Conservation (phyloP, 1,140 invertebrate species). For the Goniozus legneri region DNA sequence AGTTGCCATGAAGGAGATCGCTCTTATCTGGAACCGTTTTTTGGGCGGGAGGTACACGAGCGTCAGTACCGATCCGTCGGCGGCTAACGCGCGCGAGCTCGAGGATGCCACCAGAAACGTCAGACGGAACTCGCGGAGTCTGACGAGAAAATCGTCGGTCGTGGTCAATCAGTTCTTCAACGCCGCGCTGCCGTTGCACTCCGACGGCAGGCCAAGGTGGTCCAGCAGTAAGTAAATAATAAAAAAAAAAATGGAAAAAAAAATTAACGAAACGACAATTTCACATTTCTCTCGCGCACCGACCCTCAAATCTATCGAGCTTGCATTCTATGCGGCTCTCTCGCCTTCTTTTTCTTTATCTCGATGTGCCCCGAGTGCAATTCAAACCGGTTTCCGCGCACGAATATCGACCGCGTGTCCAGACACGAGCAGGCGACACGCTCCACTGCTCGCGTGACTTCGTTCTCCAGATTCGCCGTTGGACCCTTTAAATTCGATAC, state of each 20-base stretch:
- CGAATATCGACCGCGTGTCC: too few relatives aligned
- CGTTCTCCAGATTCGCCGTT: too few relatives aligned
- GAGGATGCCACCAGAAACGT: conserved; percentile 36
- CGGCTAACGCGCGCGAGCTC: conserved; percentile 39
- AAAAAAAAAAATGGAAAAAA: conserved; percentile 9
- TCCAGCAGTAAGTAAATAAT: conserved; percentile 53
- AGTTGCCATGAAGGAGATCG: conserved; percentile 59
- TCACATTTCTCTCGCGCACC: too few relatives aligned
- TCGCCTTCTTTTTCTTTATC: too few relatives aligned
- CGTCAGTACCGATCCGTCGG: conserved; percentile 43
- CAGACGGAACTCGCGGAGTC: conserved; percentile 31
- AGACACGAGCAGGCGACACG: too few relatives aligned
- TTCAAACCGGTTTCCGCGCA: too few relatives aligned
- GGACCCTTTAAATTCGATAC: too few relatives aligned
- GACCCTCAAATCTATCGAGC: too few relatives aligned
- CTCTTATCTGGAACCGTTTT: conserved; percentile 56
- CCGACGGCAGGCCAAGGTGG: conserved; percentile 39
- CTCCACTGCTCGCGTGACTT: too few relatives aligned
- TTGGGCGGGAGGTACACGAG: conserved; percentile 51
- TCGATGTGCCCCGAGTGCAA: too few relatives aligned
- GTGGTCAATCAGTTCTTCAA: conserved; percentile 58
- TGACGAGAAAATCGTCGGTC: conserved; percentile 47
- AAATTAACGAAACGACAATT: not conserved
- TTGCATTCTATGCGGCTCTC: too few relatives aligned
- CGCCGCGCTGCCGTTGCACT: conserved; percentile 46